Evolutionary conservation across 2,888 invertebrate species (phyloP), one percentile per base, ranked within the genome.

Genomic region (Bedellia somnulentella): DNA sequence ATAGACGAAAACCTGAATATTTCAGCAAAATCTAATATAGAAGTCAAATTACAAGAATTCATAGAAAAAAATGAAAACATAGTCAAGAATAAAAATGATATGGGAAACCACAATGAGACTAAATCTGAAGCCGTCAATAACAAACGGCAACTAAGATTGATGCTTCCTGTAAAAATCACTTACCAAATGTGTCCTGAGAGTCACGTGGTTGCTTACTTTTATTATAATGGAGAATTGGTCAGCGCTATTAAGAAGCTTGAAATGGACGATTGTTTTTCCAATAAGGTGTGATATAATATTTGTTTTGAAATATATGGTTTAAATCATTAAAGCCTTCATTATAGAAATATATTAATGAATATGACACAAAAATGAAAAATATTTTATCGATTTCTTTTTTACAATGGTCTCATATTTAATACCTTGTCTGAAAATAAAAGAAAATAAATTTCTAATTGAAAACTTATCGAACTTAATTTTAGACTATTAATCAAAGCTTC

Each of bases 261-360:
- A 11, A 67, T 81, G 42, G 66, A 77, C 4, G 75, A 78, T 17
- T 82, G 82, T 45, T 80, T 81, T 43, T 61, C 53, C 8, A 80
- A 82, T 46, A 75, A 80, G 68, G 83, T 82, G 45, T n/a, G n/a
- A 43, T 44, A 21, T n/a, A n/a, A n/a, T 23, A 29, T 29, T 29
- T 21, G 9, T 28, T 32, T 21, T 5, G 5, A 13, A 24, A 23
- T 18, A n/a, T n/a, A n/a, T n/a, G n/a, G n/a, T n/a, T n/a, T n/a
- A n/a, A n/a, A n/a, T n/a, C n/a, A n/a, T n/a, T n/a, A n/a, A n/a
- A n/a, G n/a, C n/a, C n/a, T n/a, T n/a, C n/a, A n/a, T n/a, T n/a
- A n/a, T n/a, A n/a, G n/a, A n/a, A n/a, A n/a, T n/a, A n/a, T n/a
- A n/a, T n/a, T n/a, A n/a, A n/a, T n/a, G n/a, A n/a, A n/a, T n/a